These are phyloP conservation scores for Pollicipes pollicipes DNA, from an alignment of 1,140 invertebrate species.

Conservation along the genomic window DNA sequence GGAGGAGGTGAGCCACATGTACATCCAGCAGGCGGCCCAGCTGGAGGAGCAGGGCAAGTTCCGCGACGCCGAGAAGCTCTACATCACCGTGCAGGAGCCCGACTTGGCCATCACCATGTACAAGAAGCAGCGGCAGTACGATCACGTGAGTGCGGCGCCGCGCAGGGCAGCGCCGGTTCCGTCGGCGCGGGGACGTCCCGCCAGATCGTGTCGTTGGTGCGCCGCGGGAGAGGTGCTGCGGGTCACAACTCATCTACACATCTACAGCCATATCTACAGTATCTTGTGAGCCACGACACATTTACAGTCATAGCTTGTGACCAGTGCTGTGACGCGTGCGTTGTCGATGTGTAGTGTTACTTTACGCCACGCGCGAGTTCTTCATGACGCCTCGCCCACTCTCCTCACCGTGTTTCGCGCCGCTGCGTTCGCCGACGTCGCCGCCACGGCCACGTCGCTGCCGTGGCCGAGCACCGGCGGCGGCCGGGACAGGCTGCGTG, in stretches of 20 bases:
- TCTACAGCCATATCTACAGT: conserved; percentile 1
- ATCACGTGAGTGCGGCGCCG: conserved; percentile 25
- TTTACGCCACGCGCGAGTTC: no score
- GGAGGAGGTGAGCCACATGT: conserved; percentile 58
- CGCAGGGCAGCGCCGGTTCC: conserved; percentile 19
- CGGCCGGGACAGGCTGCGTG: neutral
- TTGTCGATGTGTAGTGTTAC: no score
- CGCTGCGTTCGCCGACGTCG: conserved; percentile 1
- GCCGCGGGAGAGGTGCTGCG: neutral
- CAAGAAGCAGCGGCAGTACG: conserved; percentile 59
- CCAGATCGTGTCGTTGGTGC: neutral
- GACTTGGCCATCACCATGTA: conserved; percentile 95
- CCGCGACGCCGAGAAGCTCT: conserved; percentile 81
- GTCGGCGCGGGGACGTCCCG: neutral
- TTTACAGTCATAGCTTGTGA: no score
- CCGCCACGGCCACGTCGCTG: no score
- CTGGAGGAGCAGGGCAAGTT: conserved; percentile 53
- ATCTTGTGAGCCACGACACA: no score
- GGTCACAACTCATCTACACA: neutral
- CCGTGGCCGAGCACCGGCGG: no score
- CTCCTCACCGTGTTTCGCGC: no score
- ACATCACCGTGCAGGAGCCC: conserved; percentile 66
- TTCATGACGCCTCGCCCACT: no score
- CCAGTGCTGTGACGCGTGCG: no score
- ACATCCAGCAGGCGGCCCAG: conserved; percentile 55